A percentile compares a stretch with the other conserved stretches of the same genome.
phyloP scores from a whole-genome alignment of 1,140 invertebrate species.

The Fopius arisanus region DNA sequence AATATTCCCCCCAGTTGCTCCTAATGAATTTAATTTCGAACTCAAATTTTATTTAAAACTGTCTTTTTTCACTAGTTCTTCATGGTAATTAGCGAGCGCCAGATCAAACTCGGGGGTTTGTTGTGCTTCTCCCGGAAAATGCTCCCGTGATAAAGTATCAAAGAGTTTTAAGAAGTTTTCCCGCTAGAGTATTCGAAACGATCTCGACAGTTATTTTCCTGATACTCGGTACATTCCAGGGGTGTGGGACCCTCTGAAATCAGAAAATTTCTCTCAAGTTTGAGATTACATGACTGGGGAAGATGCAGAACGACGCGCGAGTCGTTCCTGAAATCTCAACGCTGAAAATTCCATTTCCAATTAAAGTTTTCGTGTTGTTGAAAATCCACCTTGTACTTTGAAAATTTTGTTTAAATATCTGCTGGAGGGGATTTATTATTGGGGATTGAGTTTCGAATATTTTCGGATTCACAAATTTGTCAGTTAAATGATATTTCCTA shows the following conservation, averaged over 20 bases:
- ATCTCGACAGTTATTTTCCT: neutral
- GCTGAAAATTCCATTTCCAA: constrained; percentile 25
- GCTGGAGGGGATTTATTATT: neutral
- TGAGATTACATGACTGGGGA: neutral
- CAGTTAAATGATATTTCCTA: too few relatives aligned
- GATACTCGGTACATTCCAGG: neutral
- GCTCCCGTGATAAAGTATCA: neutral
- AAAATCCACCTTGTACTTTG: constrained; percentile 10
- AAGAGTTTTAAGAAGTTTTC: neutral
- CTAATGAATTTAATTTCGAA: neutral
- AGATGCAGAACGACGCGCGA: constrained; percentile 8
- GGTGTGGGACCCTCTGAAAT: too few relatives aligned
- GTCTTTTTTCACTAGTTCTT: neutral
- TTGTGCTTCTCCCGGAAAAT: neutral
- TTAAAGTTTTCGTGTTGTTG: constrained; percentile 21
- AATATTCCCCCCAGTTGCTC: neutral
- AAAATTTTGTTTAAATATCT: neutral
- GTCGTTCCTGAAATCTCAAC: constrained; percentile 1
- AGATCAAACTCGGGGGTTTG: neutral
- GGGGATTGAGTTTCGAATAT: too few relatives aligned
- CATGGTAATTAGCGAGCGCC: neutral
- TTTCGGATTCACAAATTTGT: too few relatives aligned
- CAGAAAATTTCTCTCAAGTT: neutral
- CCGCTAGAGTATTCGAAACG: neutral
- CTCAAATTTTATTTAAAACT: neutral